Base-by-base conservation (phyloP, 2,797 vertebrate species). In the Lerista edwardsae region DNA sequence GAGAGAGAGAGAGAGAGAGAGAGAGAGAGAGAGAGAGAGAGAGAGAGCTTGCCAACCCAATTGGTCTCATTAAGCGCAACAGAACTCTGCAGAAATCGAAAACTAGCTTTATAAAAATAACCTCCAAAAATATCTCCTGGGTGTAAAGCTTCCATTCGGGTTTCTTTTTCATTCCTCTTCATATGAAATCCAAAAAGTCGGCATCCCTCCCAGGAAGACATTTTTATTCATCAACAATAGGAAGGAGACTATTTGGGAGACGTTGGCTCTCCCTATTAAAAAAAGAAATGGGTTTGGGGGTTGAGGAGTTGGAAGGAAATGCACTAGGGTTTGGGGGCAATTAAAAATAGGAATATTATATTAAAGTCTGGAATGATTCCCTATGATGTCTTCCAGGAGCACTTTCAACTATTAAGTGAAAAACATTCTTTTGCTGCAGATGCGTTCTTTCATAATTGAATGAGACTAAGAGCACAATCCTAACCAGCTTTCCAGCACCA, bases 61-160 rank as follows among this genome's bases (percentile, higher is more conserved):
- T 69, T 84, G 92, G 89, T 87, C 91, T 94, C 93, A 94, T 94
- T 95, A 94, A 94, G 74, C 87, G 92, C 87, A 89, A 79, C 82
- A 93, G 90, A 94, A 91, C 79, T 78, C 89, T 90, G 89, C 65
- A 93, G 93, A 79, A 88, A 84, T 88, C 79, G 92, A 91, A 0
- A 73, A 84, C 85, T 84, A 62, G 85, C 84, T 92, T 94, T 88
- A 74, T 86, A 92, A 90, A 92, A 86, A 90, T 88, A 90, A 80
- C 78, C 88, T 93, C 89, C 89, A 88, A 92, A n/a, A 91, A 88
- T 55, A 55, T 47, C 83, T 91, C 86, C 86, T 88, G 82, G 61
- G 65, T 90, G 93, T 92, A 92, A 90, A 92, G 75, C 39, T 71
- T 71, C 73, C 68, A 61, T 88, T 93, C 76, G 88, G 80, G 75